phyloP scores from a whole-genome alignment of 2,888 invertebrate species.

The Hirudinaria manillensis region DNA sequence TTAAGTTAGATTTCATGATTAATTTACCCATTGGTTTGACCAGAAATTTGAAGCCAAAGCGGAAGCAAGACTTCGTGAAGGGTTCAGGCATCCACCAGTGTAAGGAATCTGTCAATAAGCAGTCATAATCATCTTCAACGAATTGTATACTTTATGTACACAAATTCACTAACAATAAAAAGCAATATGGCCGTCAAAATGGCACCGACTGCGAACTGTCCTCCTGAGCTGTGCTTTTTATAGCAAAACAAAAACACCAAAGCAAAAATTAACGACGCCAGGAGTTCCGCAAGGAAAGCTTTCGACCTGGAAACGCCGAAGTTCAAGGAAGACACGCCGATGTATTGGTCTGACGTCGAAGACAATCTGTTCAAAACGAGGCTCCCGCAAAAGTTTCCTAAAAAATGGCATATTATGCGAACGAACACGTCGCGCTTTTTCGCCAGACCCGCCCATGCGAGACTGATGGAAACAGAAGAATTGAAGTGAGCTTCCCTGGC shows the following conservation, averaged over 20 bases:
- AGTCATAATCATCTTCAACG: not conserved
- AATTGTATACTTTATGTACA: not conserved
- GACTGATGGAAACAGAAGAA: not conserved
- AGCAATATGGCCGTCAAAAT: not conserved
- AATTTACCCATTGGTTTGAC: not conserved
- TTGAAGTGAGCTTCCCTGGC: not conserved
- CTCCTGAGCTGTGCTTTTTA: not conserved
- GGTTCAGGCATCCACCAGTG: constrained; percentile 4
- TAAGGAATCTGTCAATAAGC: not conserved
- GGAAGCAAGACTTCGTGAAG: constrained; percentile 1
- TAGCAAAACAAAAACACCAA: not conserved
- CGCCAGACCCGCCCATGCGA: not conserved
- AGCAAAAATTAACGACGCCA: not conserved
- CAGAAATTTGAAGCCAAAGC: constrained; percentile 8
- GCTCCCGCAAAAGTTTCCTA: not conserved
- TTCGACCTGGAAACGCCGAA: not conserved
- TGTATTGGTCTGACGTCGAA: not conserved
- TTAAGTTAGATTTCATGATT: not conserved
- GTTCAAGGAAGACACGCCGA: not conserved
- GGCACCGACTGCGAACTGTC: not conserved
- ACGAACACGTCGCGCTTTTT: not conserved
- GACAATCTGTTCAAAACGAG: not conserved
- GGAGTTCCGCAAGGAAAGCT: not conserved
- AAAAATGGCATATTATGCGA: not conserved
- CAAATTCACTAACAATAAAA: not conserved